Percentiles rank a stretch among this genome's conserved stretches.
These are phyloP conservation scores for Oscheius onirici DNA, from an alignment of 2,888 invertebrate genomes.

Conservation along the genomic window DNA sequence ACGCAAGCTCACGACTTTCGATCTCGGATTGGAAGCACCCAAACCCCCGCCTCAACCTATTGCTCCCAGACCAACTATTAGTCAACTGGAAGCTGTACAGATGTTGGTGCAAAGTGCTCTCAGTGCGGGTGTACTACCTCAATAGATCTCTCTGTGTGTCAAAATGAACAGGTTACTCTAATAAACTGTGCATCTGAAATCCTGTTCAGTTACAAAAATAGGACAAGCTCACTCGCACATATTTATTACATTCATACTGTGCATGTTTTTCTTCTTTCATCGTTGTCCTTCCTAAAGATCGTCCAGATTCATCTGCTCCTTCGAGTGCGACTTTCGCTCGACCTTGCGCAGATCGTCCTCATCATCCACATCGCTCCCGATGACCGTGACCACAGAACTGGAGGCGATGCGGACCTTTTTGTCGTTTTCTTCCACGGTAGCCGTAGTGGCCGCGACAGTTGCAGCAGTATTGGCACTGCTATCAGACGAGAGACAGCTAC, in stretches of 20 bases:
- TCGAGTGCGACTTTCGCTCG: slow-evolving; percentile 1
- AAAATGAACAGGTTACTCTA: no score
- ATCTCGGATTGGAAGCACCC: neutral
- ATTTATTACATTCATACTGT: neutral
- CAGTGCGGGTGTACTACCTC: neutral
- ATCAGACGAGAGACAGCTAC: slow-evolving; percentile 6
- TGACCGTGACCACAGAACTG: slow-evolving; percentile 14
- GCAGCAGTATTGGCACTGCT: neutral
- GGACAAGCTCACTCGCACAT: no score
- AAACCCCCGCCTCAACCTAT: neutral
- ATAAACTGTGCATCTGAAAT: no score
- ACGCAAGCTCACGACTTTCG: neutral
- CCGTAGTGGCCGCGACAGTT: neutral
- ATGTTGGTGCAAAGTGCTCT: slow-evolving; percentile 4
- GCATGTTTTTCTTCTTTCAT: neutral
- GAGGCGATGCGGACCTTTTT: slow-evolving; percentile 13
- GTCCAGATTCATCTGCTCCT: slow-evolving; percentile 23
- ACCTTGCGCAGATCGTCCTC: slow-evolving; percentile 8
- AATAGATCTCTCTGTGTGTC: no score
- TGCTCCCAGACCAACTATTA: neutral
- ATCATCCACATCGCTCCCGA: slow-evolving; percentile 26
- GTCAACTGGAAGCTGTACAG: neutral
- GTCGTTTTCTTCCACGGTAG: slow-evolving; percentile 5
- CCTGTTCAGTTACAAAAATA: no score
- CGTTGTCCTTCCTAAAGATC: slow-evolving; percentile 5